Evolutionary conservation across 2,888 invertebrate species (phyloP).

Genomic region (Aphelenchoides bicaudatus): DNA sequence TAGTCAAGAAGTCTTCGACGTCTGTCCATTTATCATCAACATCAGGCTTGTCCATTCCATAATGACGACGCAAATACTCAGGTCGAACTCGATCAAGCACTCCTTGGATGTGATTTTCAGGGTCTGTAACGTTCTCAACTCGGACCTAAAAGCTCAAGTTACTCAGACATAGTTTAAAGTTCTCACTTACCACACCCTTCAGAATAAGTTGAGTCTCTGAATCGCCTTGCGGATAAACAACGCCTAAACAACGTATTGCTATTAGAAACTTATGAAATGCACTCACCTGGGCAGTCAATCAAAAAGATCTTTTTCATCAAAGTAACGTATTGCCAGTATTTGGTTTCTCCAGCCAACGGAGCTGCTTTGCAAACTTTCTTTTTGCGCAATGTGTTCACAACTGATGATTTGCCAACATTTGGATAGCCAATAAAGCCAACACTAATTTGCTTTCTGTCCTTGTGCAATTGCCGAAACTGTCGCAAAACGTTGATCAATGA

Average conservation of each 20-base stretch:
- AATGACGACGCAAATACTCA: slow-evolving; percentile 85
- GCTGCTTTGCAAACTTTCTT: slow-evolving; percentile 98
- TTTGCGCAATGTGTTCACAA: slow-evolving; percentile 89
- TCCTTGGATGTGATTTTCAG: slow-evolving; percentile 85
- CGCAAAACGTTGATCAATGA: slow-evolving; percentile 89
- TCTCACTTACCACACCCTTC: slow-evolving; percentile 77
- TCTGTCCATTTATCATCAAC: slow-evolving; percentile 76
- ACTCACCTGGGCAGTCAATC: slow-evolving; percentile 98
- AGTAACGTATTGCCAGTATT: slow-evolving; percentile 97
- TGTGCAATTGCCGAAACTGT: slow-evolving; percentile 88
- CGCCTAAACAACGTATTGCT: no score
- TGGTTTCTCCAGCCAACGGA: slow-evolving; percentile 84
- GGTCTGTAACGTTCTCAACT: slow-evolving; percentile 85
- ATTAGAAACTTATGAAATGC: no score
- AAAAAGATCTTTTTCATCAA: slow-evolving; percentile 92
- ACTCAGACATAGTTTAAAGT: slow-evolving; percentile 10
- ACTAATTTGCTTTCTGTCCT: slow-evolving; percentile 94
- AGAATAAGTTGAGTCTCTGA: slow-evolving; percentile 81
- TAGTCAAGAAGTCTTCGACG: slow-evolving; percentile 82
- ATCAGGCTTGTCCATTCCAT: slow-evolving; percentile 62
- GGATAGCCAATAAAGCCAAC: slow-evolving; percentile 98
- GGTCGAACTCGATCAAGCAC: slow-evolving; percentile 81
- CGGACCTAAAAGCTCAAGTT: slow-evolving; percentile 67
- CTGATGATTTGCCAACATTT: slow-evolving; percentile 95
- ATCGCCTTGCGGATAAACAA: slow-evolving; percentile 91